Evolutionary conservation across 92 coral and sea anemone genomes (phyloP).

Genomic region (Epizoanthus illoricatus): DNA sequence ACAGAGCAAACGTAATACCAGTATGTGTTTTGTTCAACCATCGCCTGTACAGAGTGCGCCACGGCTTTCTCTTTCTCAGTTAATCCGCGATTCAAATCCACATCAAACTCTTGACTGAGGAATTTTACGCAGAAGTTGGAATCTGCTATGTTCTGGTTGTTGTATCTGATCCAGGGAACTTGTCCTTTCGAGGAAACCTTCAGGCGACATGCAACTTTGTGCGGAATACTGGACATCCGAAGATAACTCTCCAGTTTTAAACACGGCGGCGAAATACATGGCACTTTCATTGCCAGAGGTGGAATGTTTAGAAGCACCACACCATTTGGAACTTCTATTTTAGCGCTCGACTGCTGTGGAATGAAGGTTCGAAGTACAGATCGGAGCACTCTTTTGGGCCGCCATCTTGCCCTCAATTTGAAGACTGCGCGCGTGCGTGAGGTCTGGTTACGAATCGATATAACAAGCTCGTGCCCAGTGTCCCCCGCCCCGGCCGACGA

Average conservation of each 20-base stretch:
- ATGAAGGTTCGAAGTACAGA: constrained; percentile 3
- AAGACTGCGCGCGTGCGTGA: too few species aligned
- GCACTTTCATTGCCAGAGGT: constrained; percentile 54
- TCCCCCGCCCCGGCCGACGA: too few species aligned
- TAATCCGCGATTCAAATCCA: constrained; percentile 57
- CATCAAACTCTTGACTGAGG: constrained; percentile 68
- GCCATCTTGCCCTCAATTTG: constrained; percentile 10
- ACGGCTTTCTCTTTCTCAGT: constrained; percentile 52
- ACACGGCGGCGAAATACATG: constrained; percentile 60
- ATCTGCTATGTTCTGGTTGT: constrained; percentile 62
- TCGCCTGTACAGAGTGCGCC: constrained; percentile 54
- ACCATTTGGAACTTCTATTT: constrained; percentile 51
- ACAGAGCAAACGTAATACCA: too few species aligned
- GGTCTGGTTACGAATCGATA: too few species aligned
- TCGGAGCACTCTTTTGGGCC: constrained; percentile 17
- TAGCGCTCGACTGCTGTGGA: not conserved
- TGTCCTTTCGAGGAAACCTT: constrained; percentile 64
- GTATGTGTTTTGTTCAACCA: constrained; percentile 73
- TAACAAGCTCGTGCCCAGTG: too few species aligned
- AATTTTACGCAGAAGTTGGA: constrained; percentile 73
- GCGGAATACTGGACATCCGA: constrained; percentile 64
- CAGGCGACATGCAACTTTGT: constrained; percentile 57
- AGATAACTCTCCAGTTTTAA: constrained; percentile 72
- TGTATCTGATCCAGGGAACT: constrained; percentile 73
- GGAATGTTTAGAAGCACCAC: constrained; percentile 62